These are phyloP conservation scores for Drosophila subquinaria DNA, from an alignment of 2,888 invertebrate species.

Conservation along the genomic window DNA sequence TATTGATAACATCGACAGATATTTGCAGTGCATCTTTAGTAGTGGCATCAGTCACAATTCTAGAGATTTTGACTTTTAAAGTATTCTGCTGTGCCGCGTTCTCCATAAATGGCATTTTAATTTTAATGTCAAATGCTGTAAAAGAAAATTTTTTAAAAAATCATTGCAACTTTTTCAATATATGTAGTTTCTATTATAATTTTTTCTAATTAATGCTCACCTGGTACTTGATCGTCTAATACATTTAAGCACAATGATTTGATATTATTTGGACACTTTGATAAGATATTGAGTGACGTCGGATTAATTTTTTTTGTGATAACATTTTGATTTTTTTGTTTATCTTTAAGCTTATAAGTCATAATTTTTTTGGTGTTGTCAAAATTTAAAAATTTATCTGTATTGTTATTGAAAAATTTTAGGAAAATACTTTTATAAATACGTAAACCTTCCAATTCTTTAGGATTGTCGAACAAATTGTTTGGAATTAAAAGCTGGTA, in stretches of 20 bases:
- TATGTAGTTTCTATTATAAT: background rate
- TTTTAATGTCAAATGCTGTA: conserved; percentile 74
- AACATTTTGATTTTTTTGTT: background rate
- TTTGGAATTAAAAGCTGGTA: conserved; percentile 64
- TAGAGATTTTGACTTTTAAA: conserved; percentile 69
- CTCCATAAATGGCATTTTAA: conserved; percentile 80
- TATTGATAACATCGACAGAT: conserved; percentile 73
- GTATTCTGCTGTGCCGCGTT: conserved; percentile 62
- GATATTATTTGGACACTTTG: conserved; percentile 66
- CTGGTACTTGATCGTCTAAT: conserved; percentile 73
- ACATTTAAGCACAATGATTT: conserved; percentile 77
- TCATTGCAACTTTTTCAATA: background rate
- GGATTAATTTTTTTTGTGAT: conserved; percentile 54
- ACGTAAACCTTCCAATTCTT: background rate
- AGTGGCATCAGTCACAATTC: conserved; percentile 79
- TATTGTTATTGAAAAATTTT: conserved; percentile 8
- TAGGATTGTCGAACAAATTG: conserved; percentile 43
- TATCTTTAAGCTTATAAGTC: background rate
- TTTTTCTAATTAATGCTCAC: conserved; percentile 46
- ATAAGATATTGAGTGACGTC: conserved; percentile 59
- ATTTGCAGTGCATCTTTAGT: conserved; percentile 78
- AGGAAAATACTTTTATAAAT: background rate
- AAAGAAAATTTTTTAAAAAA: background rate
- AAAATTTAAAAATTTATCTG: conserved; percentile 6
- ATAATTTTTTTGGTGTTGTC: background rate